These are phyloP conservation scores for Phaetusa simplex DNA, from an alignment of 2,113 vertebrate genomes.

Conservation along the genomic window DNA sequence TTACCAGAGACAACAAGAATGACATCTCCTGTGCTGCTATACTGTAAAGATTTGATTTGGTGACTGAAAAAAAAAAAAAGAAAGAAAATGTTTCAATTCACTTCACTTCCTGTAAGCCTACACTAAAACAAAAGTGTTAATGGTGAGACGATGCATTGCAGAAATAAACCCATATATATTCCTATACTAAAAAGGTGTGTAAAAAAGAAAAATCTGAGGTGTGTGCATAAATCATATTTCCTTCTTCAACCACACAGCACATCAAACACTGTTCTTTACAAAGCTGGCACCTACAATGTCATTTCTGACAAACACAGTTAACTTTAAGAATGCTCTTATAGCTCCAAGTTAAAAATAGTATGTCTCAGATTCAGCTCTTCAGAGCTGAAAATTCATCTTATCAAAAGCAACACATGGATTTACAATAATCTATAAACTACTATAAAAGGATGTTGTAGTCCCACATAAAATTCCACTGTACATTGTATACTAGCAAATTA, in stretches of 20 bases:
- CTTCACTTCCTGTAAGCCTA: background rate
- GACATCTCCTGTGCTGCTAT: conserved; percentile 93
- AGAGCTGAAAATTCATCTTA: background rate
- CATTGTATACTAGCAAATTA: background rate
- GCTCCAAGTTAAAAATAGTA: background rate
- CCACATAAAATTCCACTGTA: background rate
- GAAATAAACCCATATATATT: background rate
- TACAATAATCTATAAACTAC: background rate
- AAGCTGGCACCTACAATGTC: background rate
- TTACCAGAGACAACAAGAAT: conserved; percentile 95
- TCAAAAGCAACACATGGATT: background rate
- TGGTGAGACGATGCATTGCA: background rate
- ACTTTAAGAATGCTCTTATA: background rate
- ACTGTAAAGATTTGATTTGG: conserved; percentile 92
- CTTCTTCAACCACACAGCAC: background rate
- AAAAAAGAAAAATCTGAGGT: background rate
- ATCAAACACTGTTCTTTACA: background rate
- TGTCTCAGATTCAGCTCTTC: background rate
- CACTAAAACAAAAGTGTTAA: background rate
- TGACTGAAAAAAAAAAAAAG: conserved; percentile 74
- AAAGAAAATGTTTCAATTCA: background rate
- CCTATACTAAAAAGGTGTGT: background rate
- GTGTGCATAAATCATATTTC: background rate
- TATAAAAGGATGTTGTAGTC: background rate
- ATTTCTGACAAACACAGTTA: background rate